phyloP scores from a whole-genome alignment of 1,140 invertebrate species.

The Drosophila varians region DNA sequence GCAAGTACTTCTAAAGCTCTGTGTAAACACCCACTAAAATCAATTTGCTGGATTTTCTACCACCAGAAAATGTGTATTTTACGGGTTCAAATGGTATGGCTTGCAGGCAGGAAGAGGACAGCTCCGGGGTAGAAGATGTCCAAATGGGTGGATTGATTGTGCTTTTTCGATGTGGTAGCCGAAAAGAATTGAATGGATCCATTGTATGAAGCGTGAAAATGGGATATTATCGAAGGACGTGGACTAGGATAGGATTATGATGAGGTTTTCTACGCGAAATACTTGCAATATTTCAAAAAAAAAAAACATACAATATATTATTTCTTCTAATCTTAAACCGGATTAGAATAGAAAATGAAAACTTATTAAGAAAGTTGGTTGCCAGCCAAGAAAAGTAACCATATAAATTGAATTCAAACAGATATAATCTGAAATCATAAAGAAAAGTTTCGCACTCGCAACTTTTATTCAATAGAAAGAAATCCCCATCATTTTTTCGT shows the following conservation, averaged over 20 bases:
- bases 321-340: background rate
- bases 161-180: conserved; percentile 8
- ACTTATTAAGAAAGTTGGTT: background rate
- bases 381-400: background rate
- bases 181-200: conserved; percentile 9
- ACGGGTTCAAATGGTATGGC: conserved; percentile 63
- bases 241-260: conserved; percentile 6
- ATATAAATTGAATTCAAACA: conserved; percentile 13
- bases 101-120: conserved; percentile 25
- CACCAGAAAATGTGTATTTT: conserved; percentile 82
- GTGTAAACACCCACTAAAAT: conserved; percentile 83
- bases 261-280: background rate
- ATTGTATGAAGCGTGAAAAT: conserved; percentile 24
- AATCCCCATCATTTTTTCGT: background rate
- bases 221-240: conserved; percentile 5
- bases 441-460: conserved; percentile 19
- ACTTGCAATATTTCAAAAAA: too few relatives aligned
- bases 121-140: background rate
- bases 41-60: conserved; percentile 83
- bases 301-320: too few relatives aligned
- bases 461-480: conserved; percentile 16
- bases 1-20: conserved; percentile 78
- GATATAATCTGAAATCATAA: conserved; percentile 23
- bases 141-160: conserved; percentile 38
- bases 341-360: background rate